These are phyloP conservation scores for Micromesistius poutassou DNA, from an alignment of 2,797 vertebrate species.

Conservation along the genomic window DNA sequence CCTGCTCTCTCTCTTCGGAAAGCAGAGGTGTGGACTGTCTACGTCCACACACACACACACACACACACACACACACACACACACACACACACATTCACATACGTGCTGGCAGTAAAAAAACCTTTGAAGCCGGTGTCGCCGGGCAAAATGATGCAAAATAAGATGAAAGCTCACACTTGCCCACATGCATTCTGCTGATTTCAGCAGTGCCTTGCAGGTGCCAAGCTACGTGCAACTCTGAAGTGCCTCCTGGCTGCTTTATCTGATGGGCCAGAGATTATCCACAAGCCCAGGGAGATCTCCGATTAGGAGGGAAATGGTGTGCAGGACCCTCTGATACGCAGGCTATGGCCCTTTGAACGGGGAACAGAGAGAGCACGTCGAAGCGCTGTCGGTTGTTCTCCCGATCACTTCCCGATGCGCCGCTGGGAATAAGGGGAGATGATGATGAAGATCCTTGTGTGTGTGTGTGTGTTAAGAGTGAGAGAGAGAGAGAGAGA, in stretches of 20 bases:
- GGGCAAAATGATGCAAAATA: conserved; percentile 55
- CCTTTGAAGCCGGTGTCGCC: conserved; percentile 74
- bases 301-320: conserved; percentile 47
- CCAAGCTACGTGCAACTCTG: conserved; percentile 63
- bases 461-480: background rate
- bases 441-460: conserved; percentile 22
- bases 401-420: conserved; percentile 6
- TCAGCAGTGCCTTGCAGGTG: conserved; percentile 34
- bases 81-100: conserved; percentile 1
- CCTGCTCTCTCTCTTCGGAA: no score
- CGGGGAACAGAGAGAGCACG: background rate
- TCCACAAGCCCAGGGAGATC: conserved; percentile 46
- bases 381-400: background rate
- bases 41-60: conserved; percentile 13
- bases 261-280: conserved; percentile 56
- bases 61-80: conserved; percentile 16
- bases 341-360: conserved; percentile 40
- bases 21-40: no score
- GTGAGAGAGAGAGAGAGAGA: conserved; percentile 23
- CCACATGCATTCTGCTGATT: conserved; percentile 34
- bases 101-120: conserved; percentile 63
- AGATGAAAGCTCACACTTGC: conserved; percentile 53
- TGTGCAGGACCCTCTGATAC: conserved; percentile 32
- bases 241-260: conserved; percentile 40
- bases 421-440: conserved; percentile 12